A percentile compares a stretch with the other conserved stretches of the same genome.
phyloP scores from a whole-genome alignment of 2,888 invertebrate genomes.

The Drosophila peninsularis region DNA sequence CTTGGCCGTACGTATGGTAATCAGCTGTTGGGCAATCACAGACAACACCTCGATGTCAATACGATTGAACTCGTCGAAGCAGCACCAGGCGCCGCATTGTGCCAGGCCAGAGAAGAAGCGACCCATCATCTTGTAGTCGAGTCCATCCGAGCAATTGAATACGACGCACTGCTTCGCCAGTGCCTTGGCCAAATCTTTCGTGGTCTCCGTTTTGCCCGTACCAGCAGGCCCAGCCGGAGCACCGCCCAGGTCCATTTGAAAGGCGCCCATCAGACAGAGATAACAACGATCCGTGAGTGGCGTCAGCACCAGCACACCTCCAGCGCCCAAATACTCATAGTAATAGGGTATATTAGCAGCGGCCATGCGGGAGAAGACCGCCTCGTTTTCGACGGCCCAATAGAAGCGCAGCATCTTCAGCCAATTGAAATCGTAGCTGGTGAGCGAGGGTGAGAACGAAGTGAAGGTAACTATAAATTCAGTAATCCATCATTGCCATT shows the following conservation, averaged over 20 bases:
- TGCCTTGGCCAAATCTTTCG: conserved; percentile 94
- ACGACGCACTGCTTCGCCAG: conserved; percentile 95
- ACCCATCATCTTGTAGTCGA: conserved; percentile 89
- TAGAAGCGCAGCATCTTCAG: conserved; percentile 95
- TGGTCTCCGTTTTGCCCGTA: conserved; percentile 96
- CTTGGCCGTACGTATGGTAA: conserved; percentile 94
- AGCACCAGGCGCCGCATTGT: conserved; percentile 96
- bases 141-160: conserved; percentile 95
- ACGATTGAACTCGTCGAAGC: conserved; percentile 96
- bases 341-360: conserved; percentile 93
- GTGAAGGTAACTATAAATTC: too few relatives aligned
- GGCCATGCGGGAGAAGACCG: conserved; percentile 93
- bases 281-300: conserved; percentile 95
- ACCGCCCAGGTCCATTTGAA: conserved; percentile 94
- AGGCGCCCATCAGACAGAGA: conserved; percentile 94
- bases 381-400: conserved; percentile 91
- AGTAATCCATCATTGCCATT: too few relatives aligned
- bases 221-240: conserved; percentile 95
- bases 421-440: conserved; percentile 93
- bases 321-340: conserved; percentile 95
- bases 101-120: conserved; percentile 95
- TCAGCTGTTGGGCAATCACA: conserved; percentile 95
- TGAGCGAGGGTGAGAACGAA: background rate
- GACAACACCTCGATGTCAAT: conserved; percentile 96
- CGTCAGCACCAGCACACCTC: conserved; percentile 93